Evolutionary conservation across 2,113 vertebrate genomes (phyloP), one percentile per base, ranked within the genome.

Genomic region (Phyllostomus hastatus): DNA sequence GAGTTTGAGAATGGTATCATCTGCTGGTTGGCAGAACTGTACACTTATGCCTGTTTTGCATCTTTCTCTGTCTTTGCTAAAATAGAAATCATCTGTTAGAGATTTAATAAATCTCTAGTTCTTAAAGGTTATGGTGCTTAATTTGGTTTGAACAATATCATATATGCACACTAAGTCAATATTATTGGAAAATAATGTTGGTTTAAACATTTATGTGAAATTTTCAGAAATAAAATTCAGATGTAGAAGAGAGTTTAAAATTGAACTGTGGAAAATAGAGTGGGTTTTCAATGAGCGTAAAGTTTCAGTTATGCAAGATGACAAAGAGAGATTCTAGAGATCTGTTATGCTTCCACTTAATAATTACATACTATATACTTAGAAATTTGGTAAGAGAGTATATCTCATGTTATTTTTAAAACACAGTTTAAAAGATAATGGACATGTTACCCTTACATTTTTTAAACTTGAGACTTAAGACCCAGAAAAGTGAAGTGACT

Each of bases 151-250:
- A 91, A 94, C 22, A 59, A 33, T 54, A 72, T 85, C 15, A 87
- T 52, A 75, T 16, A 67, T 38, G 35, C 33, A 75, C 9, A 72
- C 11, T 72, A 72, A 86, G 28, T 85, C 95, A 95, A 85, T 78
- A 88, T 92, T 95, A 92, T 81, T 92, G 50, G n/a, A 94, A 75
- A 91, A 86, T 46, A 88, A 85, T 90, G 26, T 90, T 90, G 46
- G 4, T 87, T 90, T 94, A 89, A 96, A 96, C 38, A 96, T 93
- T 88, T 94, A 73, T 22, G 2, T 85, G 43, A 85, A 95, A 94
- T 85, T 90, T 6, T 78, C 75, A 90, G 61, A 91, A 96, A 91
- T 97, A 26, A 93, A 96, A 94, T 59, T 96, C 81, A 94, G 72
- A 92, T 81, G 83, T 90, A 81, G 33, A 82, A n/a, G 43, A 69